These are phyloP conservation scores for Ylistrum balloti DNA, from an alignment of 1,140 invertebrate species.

Conservation along the genomic window DNA sequence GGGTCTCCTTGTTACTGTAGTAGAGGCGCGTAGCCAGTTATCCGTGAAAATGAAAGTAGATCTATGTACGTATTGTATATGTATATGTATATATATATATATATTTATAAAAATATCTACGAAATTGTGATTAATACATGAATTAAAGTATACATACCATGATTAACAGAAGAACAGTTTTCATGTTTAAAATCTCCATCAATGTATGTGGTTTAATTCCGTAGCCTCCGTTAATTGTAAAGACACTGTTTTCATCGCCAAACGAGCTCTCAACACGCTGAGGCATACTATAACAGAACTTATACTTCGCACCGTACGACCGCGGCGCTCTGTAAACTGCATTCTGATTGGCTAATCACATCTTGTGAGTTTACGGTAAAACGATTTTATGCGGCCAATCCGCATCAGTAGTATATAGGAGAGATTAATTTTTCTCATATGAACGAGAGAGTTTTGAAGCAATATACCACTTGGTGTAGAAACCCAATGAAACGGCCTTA, in stretches of 20 bases:
- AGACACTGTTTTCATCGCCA: neutral
- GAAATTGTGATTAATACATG: neutral
- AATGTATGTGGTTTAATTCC: neutral
- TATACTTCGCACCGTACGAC: conserved; percentile 30
- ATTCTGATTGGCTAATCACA: conserved; percentile 1
- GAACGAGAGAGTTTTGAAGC: conserved; percentile 25
- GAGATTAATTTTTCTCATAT: conserved; percentile 30
- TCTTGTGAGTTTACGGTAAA: conserved; percentile 26
- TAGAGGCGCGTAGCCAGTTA: conserved; percentile 15
- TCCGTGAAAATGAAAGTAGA: conserved; percentile 20
- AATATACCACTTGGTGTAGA: neutral
- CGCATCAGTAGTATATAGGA: neutral
- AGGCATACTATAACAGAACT: conserved; percentile 19
- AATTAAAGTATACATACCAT: neutral
- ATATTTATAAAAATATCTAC: neutral
- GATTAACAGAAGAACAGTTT: neutral
- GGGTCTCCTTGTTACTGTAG: neutral
- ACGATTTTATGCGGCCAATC: conserved; percentile 38
- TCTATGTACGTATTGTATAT: neutral
- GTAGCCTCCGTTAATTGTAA: neutral
- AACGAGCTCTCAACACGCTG: neutral
- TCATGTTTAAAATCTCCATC: neutral
- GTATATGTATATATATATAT: neutral
- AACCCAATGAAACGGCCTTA: neutral
- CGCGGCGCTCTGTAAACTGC: neutral